Evolutionary conservation across 1,140 invertebrate species (phyloP).

Genomic region (Polyergus mexicanus): DNA sequence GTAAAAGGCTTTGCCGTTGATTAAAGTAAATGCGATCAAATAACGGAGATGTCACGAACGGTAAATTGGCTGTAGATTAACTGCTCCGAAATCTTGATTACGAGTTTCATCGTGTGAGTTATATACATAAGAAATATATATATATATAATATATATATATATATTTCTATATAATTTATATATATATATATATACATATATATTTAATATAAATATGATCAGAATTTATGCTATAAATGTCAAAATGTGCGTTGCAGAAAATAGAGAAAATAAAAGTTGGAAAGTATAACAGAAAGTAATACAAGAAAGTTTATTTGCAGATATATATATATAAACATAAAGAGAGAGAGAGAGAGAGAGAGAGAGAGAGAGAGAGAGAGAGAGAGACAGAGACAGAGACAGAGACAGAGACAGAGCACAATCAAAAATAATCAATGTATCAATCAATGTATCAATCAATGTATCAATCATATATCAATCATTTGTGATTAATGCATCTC

Average conservation of each 20-base stretch:
- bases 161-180: conserved; percentile 7
- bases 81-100: conserved; percentile 34
- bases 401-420: too few relatives aligned
- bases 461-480: neutral
- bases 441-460: neutral
- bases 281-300: neutral
- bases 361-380: too few relatives aligned
- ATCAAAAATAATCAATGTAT: neutral
- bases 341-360: too few relatives aligned
- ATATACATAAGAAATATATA: conserved; percentile 18
- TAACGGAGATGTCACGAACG: conserved; percentile 55
- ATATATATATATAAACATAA: too few relatives aligned
- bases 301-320: neutral
- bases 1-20: conserved; percentile 8
- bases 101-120: neutral
- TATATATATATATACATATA: neutral
- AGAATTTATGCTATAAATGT: neutral
- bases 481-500: neutral
- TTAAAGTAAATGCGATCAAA: conserved; percentile 52
- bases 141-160: neutral
- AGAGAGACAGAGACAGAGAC: too few relatives aligned
- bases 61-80: conserved; percentile 45
- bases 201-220: neutral
- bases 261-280: neutral
- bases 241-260: neutral